Evolutionary conservation across 2,888 invertebrate species (phyloP), one percentile per base, ranked within the genome.

Genomic region (Campoletis raptor): DNA sequence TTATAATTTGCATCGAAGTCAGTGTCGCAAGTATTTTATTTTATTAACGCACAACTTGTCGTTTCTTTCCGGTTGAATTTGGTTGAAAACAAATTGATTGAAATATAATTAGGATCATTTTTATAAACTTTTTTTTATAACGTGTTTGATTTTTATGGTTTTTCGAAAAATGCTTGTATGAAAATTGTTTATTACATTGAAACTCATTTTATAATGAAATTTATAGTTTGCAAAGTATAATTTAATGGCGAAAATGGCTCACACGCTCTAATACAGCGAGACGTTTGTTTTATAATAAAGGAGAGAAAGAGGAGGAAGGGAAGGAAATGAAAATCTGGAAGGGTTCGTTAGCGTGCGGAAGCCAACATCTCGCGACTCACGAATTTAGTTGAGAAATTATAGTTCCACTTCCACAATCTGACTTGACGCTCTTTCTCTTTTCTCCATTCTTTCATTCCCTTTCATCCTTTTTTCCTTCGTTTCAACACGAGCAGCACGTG

Each of bases 401-500:
- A 70, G 66, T 64, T 83, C 79, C 54, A 57, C 76, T 79, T 79
- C 45, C 54, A 69, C 85, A 76, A 83, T 85, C 66, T 73, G 61
- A 78, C 61, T 52, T 48, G 48, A 7, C 66, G 48, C 54, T 15
- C 69, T 42, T 21, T 12, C 21, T 21, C 24, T 64, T 10, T 57
- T 64, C 12, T 24, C 30, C 61, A 42, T 24, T 61, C 52, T 36
- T 37, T 9, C 42, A 52, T 40, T n/a, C 36, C 61, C 21, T 64
- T 12, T 52, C 37, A 18, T 64, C 15, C 40, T 15, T 42, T 15
- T 42, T 37, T 48, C 40, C 74, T 76, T 85, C 24, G 42, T 74
- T 86, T 73, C 52, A 81, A 40, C 61, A 78, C 83, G 52, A 77
- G 48, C 79, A 76, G 83, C 83, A 86, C 83, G 86, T 86, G 86